Conservation (phyloP, 2,797 vertebrate genomes). For the Lepus oiostolus region DNA sequence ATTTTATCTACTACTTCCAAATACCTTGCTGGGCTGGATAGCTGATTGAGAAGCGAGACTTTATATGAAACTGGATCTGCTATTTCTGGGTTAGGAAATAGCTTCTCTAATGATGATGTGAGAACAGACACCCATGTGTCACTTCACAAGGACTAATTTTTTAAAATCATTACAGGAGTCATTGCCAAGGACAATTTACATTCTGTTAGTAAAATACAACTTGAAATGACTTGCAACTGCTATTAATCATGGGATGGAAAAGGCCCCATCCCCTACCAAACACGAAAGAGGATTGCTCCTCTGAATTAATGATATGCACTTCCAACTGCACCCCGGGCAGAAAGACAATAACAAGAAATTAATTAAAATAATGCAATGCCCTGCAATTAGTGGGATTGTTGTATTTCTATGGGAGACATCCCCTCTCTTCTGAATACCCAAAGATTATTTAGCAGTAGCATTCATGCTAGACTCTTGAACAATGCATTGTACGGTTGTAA, state of each 20-base stretch:
- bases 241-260: conserved; percentile 63
- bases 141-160: conserved; percentile 40
- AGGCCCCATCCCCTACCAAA: neutral
- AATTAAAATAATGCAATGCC: conserved; percentile 67
- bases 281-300: conserved; percentile 33
- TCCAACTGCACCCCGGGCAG: neutral
- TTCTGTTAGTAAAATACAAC: conserved; percentile 70
- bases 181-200: conserved; percentile 76
- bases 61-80: conserved; percentile 11
- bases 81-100: conserved; percentile 5
- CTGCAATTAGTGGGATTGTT: conserved; percentile 63
- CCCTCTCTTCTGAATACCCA: neutral
- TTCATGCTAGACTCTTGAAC: conserved; percentile 44
- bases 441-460: conserved; percentile 54
- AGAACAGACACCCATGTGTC: neutral
- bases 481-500: conserved; percentile 61
- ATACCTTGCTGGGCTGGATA: neutral
- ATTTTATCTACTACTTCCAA: neutral
- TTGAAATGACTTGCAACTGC: conserved; percentile 72
- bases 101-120: neutral
- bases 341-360: conserved; percentile 62
- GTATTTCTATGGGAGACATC: conserved; percentile 50
- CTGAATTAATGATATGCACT: conserved; percentile 29
- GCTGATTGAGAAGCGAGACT: neutral
- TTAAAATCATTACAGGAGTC: conserved; percentile 55